Evolutionary conservation across 2,888 invertebrate species (phyloP).

Genomic region (Agelastica alni): DNA sequence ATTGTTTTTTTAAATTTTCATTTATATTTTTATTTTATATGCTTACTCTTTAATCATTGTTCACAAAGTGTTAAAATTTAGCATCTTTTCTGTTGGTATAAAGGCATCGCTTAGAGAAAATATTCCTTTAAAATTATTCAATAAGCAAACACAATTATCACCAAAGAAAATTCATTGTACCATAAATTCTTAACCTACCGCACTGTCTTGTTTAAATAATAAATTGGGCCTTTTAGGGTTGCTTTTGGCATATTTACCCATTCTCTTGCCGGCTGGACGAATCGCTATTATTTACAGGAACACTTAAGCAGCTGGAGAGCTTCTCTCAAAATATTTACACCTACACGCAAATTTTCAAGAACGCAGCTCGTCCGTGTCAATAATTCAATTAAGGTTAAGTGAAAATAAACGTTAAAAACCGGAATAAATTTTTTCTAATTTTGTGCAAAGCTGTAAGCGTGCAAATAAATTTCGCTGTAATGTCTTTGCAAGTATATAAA

Average conservation of each 20-base stretch:
- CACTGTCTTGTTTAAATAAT: slow-evolving; percentile 18
- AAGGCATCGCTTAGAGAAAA: too few relatives aligned
- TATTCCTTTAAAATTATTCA: background rate
- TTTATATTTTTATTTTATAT: too few relatives aligned
- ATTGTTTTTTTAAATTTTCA: too few relatives aligned
- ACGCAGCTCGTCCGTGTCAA: background rate
- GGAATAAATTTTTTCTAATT: too few relatives aligned
- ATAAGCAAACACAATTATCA: background rate
- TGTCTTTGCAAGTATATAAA: too few relatives aligned
- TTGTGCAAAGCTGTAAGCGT: too few relatives aligned
- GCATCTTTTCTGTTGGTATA: too few relatives aligned
- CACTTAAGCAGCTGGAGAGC: slow-evolving; percentile 20
- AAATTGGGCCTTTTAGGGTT: slow-evolving; percentile 13
- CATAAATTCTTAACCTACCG: slow-evolving; percentile 16
- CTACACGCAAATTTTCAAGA: slow-evolving; percentile 13
- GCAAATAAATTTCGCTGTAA: too few relatives aligned
- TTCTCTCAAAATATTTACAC: slow-evolving; percentile 15
- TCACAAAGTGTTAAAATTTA: too few relatives aligned
- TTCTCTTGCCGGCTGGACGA: slow-evolving; percentile 9
- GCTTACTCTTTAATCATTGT: too few relatives aligned
- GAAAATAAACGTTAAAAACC: background rate
- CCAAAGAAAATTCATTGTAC: background rate
- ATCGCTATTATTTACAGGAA: slow-evolving; percentile 22
- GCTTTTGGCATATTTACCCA: slow-evolving; percentile 2
- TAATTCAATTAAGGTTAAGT: slow-evolving; percentile 5